These are phyloP conservation scores for Chlamydotis undulata DNA, from an alignment of 2,113 vertebrate species.

Conservation along the genomic window DNA sequence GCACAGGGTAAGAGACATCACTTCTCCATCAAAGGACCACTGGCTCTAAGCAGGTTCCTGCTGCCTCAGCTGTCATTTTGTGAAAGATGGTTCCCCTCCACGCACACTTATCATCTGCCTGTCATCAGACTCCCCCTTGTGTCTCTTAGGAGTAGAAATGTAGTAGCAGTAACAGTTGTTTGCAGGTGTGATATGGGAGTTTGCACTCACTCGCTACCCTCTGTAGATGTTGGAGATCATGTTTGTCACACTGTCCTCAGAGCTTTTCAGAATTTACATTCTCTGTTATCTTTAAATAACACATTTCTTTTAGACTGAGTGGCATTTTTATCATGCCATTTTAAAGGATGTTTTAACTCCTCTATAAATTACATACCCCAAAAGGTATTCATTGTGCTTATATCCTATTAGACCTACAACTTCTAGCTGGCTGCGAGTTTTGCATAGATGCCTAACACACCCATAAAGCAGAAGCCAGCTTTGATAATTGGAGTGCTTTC, in stretches of 20 bases:
- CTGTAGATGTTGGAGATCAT: neutral
- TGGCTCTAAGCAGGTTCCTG: neutral
- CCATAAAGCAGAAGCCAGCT: neutral
- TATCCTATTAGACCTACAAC: neutral
- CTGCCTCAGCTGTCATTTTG: neutral
- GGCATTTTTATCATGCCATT: neutral
- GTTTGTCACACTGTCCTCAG: neutral
- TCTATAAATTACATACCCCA: neutral
- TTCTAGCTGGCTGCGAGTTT: neutral
- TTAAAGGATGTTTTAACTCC: neutral
- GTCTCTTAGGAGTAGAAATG: neutral
- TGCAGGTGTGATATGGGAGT: neutral
- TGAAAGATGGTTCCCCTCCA: neutral
- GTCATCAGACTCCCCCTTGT: neutral
- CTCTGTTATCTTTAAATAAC: neutral
- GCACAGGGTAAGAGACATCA: neutral
- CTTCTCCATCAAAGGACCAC: neutral
- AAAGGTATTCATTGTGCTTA: neutral
- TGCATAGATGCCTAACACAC: neutral
- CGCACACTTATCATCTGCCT: neutral
- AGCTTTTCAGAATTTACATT: conserved; percentile 5
- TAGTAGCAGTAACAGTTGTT: neutral
- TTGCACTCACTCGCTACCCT: neutral
- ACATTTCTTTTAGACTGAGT: neutral
- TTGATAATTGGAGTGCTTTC: neutral